Conservation (phyloP, 1,140 invertebrate genomes). For the Macrocentrus cingulum region DNA sequence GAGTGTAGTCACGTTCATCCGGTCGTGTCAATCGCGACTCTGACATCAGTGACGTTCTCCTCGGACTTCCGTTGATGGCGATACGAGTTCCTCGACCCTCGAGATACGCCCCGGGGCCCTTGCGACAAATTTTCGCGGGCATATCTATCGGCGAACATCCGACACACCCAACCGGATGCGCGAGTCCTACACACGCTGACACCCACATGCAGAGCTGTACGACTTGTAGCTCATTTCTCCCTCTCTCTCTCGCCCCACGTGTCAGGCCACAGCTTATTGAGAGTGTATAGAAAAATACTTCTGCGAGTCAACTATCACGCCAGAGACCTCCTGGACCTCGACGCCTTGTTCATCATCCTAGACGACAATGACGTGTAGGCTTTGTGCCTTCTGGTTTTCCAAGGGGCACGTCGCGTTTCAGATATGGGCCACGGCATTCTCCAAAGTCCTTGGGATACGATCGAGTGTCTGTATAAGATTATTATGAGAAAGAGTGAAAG, state of each 20-base stretch:
- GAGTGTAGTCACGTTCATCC: background rate
- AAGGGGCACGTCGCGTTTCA: background rate
- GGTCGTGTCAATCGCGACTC: background rate
- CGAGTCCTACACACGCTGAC: slow-evolving; percentile 26
- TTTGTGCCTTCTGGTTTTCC: slow-evolving; percentile 4
- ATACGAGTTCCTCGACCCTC: background rate
- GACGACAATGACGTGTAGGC: slow-evolving; percentile 9
- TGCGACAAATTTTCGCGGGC: slow-evolving; percentile 10
- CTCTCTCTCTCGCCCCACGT: slow-evolving; percentile 6
- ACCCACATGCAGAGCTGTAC: slow-evolving; percentile 16
- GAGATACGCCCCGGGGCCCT: background rate
- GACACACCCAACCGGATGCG: slow-evolving; percentile 33
- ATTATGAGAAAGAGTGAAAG: no score
- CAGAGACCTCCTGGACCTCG: background rate
- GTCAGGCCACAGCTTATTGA: slow-evolving; percentile 7
- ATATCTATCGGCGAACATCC: slow-evolving; percentile 23
- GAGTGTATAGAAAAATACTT: background rate
- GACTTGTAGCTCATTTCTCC: slow-evolving; percentile 15
- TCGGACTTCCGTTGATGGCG: background rate
- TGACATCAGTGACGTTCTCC: background rate
- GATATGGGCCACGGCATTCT: slow-evolving; percentile 8
- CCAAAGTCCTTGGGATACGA: slow-evolving; percentile 8
- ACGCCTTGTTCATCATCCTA: background rate
- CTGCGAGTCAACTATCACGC: slow-evolving; percentile 5
- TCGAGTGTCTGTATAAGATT: slow-evolving; percentile 1